phyloP scores from a whole-genome alignment of 1,140 invertebrate species.

The Drosophila lacteicornis region DNA sequence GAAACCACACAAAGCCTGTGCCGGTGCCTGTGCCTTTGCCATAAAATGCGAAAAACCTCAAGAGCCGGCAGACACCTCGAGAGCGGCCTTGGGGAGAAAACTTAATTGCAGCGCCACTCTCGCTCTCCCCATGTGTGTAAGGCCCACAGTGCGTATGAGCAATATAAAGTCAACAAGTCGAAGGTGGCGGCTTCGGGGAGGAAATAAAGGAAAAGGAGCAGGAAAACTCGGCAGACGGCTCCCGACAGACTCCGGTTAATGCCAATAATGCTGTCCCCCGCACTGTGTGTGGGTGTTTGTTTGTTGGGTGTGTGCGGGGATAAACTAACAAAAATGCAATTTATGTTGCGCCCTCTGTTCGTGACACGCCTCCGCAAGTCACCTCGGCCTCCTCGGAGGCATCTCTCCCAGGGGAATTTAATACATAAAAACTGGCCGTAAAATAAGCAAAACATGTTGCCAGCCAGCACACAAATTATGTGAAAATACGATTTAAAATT shows the following conservation, averaged over 20 bases:
- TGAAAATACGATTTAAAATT: conserved; percentile 45
- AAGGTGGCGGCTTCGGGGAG: not conserved
- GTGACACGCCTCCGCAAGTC: conserved; percentile 20
- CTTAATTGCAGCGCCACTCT: conserved; percentile 52
- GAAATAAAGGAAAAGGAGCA: not conserved
- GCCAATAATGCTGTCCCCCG: conserved; percentile 34
- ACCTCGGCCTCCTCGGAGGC: not conserved
- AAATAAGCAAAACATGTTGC: conserved; percentile 15
- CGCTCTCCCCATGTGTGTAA: not conserved
- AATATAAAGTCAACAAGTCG: conserved; percentile 61
- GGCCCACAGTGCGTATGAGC: conserved; percentile 60
- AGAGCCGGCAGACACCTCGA: conserved; percentile 33
- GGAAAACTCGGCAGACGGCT: conserved; percentile 13
- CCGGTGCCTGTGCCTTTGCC: not conserved
- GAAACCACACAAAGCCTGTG: conserved; percentile 23
- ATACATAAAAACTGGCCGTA: conserved; percentile 23
- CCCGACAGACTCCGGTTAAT: conserved; percentile 27
- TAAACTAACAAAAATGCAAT: conserved; percentile 76
- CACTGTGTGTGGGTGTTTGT: conserved; percentile 21
- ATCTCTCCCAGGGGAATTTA: not conserved
- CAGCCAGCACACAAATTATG: conserved; percentile 9
- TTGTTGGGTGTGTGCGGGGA: not conserved
- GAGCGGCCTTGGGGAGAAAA: conserved; percentile 28
- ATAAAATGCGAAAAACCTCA: conserved; percentile 49
- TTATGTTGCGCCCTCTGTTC: conserved; percentile 43